Evolutionary conservation across 2,888 invertebrate genomes (phyloP).

Genomic region (Hyalella azteca): DNA sequence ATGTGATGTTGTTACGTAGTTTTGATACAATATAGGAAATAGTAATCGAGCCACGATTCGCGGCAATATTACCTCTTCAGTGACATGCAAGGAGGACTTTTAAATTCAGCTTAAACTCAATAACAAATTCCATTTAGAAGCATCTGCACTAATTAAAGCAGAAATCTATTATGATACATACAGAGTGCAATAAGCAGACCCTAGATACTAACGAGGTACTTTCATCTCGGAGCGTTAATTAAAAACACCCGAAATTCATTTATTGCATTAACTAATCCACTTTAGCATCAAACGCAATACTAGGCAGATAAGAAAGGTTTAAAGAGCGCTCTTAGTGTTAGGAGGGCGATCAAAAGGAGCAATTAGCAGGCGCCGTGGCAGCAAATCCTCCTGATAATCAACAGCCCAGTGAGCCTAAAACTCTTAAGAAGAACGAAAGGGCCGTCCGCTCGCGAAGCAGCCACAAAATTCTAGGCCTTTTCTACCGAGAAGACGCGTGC

Average conservation of each 20-base stretch:
- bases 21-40: no score
- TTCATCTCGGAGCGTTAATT: not conserved
- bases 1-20: no score
- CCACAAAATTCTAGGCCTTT: conserved; percentile 6
- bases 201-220: not conserved
- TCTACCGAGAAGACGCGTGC: no score
- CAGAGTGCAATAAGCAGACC: no score
- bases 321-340: not conserved
- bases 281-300: not conserved
- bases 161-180: no score
- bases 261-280: conserved; percentile 9
- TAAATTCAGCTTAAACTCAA: no score
- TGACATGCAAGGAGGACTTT: no score
- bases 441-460: not conserved
- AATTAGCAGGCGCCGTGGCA: conserved; percentile 5
- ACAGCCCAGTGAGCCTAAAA: not conserved
- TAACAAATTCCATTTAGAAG: no score
- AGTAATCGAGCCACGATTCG: no score
- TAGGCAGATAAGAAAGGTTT: not conserved
- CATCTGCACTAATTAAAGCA: no score
- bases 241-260: not conserved
- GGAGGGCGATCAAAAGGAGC: conserved; percentile 21
- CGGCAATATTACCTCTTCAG: no score
- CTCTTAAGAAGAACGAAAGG: not conserved
- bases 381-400: conserved; percentile 16